These are phyloP conservation scores for Bellardia pandia DNA, from an alignment of 2,888 invertebrate genomes.

Conservation along the genomic window DNA sequence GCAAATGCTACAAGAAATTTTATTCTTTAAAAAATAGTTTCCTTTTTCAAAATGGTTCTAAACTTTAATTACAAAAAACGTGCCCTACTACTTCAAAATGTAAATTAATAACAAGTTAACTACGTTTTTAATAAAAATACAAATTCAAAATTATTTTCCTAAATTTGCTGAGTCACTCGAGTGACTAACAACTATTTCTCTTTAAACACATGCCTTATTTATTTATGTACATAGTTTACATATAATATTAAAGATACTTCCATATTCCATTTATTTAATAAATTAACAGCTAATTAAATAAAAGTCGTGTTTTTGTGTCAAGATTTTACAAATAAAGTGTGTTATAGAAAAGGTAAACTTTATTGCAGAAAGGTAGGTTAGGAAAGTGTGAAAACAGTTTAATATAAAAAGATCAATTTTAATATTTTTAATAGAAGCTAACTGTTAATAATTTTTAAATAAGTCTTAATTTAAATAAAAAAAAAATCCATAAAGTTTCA, in stretches of 20 bases:
- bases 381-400: not conserved
- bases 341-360: not conserved
- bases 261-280: not conserved
- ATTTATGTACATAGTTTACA: not conserved
- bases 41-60: no score
- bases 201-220: conserved; percentile 6
- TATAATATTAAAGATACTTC: not conserved
- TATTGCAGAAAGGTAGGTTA: not conserved
- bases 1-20: no score
- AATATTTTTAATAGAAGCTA: no score
- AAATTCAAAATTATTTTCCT: not conserved
- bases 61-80: conserved; percentile 5
- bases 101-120: not conserved
- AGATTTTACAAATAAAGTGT: conserved; percentile 13
- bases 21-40: no score
- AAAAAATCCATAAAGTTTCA: no score
- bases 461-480: no score
- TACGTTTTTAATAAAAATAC: not conserved
- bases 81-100: not conserved
- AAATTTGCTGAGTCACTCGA: not conserved
- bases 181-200: not conserved
- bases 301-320: not conserved
- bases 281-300: not conserved
- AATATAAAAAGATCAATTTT: no score
- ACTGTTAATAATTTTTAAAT: no score